Conservation (phyloP, 2,113 vertebrate species). For the Oceanodroma tethys region DNA sequence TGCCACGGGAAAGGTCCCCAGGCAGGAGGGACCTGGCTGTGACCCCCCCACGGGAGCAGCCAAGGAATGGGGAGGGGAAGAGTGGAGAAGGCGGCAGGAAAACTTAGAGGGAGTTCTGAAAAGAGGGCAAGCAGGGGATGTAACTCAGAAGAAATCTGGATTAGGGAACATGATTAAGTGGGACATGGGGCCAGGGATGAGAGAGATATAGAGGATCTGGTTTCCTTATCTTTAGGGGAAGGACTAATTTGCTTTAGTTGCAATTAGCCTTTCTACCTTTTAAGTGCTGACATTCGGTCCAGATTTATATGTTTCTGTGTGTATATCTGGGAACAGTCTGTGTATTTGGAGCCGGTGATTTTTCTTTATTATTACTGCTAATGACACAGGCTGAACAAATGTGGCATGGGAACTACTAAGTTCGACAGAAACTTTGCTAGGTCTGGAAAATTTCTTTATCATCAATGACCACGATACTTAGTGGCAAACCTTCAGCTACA, state of each 20-base stretch:
- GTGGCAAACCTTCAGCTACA: not conserved
- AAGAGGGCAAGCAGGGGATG: not conserved
- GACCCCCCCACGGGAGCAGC: not conserved
- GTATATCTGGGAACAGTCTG: not conserved
- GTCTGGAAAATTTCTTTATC: not conserved
- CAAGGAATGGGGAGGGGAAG: not conserved
- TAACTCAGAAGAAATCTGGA: not conserved
- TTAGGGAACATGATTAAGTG: not conserved
- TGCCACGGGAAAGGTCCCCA: not conserved
- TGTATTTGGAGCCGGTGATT: not conserved
- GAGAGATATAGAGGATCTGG: not conserved
- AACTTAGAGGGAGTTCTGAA: not conserved
- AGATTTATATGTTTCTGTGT: not conserved
- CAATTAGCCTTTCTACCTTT: not conserved
- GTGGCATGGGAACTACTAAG: not conserved
- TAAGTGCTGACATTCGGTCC: not conserved
- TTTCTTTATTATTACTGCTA: not conserved
- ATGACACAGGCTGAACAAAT: not conserved
- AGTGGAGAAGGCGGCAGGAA: not conserved
- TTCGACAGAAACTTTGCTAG: not conserved
- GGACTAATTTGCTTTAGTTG: not conserved
- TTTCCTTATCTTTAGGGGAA: constrained; percentile 3
- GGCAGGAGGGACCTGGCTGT: not conserved
- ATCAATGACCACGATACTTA: fast-evolving
- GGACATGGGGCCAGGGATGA: not conserved